These are phyloP conservation scores for Arenaria interpres DNA, from an alignment of 2,113 vertebrate species.

Conservation along the genomic window DNA sequence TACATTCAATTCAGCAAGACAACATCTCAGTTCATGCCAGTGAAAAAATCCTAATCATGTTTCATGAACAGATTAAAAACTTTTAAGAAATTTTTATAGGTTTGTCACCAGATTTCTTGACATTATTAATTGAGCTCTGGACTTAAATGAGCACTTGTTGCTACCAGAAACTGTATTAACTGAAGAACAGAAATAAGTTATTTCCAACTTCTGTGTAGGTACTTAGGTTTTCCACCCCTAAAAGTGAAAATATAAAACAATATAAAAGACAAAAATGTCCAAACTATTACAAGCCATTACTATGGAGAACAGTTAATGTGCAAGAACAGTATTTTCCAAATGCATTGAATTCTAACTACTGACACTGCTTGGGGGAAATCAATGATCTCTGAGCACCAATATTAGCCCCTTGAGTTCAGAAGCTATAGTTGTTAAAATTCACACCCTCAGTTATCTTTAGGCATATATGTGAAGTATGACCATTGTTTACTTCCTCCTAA, in stretches of 20 bases:
- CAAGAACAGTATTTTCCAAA: neutral
- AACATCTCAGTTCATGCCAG: neutral
- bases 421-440: neutral
- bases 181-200: neutral
- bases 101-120: neutral
- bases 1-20: neutral
- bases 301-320: neutral
- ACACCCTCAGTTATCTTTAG: neutral
- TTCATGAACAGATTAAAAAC: neutral
- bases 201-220: neutral
- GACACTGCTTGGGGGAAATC: neutral
- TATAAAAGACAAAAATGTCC: neutral
- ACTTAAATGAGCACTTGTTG: neutral
- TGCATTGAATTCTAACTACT: neutral
- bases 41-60: neutral
- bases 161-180: neutral
- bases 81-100: neutral
- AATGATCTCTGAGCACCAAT: neutral
- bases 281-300: neutral
- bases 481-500: neutral
- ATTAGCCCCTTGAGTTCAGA: neutral
- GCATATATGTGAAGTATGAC: neutral
- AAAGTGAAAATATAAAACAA: neutral
- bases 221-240: neutral
- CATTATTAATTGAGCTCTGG: neutral